These are phyloP conservation scores for Acanthosepion lycidas DNA, from an alignment of 2,888 invertebrate species.

Conservation along the genomic window DNA sequence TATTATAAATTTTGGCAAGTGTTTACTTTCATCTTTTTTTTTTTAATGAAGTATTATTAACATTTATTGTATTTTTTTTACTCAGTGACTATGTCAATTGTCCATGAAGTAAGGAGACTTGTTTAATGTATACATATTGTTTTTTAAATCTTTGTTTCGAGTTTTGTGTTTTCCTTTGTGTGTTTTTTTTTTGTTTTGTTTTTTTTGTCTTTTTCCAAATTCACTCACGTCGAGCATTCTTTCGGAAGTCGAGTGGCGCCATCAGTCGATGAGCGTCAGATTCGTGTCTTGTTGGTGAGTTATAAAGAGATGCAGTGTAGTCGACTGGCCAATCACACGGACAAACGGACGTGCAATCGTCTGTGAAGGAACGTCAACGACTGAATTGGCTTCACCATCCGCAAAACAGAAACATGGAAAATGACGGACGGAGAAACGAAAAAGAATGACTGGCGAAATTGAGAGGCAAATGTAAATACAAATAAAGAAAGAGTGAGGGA, in stretches of 20 bases:
- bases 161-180: too few relatives aligned
- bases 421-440: neutral
- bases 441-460: neutral
- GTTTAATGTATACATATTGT: neutral
- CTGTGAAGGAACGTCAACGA: neutral
- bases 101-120: neutral
- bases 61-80: too few relatives aligned
- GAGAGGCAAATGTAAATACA: neutral
- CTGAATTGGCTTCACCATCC: neutral
- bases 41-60: too few relatives aligned
- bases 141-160: neutral
- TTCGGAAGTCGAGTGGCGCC: neutral
- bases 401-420: neutral
- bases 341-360: neutral
- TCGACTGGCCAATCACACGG: constrained; percentile 1
- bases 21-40: too few relatives aligned
- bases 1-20: too few relatives aligned
- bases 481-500: too few relatives aligned
- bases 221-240: neutral
- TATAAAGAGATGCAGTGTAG: neutral
- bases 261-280: neutral
- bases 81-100: too few relatives aligned
- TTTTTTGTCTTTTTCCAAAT: neutral
- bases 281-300: neutral
- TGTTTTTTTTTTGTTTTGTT: too few relatives aligned